These are phyloP conservation scores for Ictalurus furcatus DNA, from an alignment of 2,113 vertebrate genomes.

Conservation along the genomic window DNA sequence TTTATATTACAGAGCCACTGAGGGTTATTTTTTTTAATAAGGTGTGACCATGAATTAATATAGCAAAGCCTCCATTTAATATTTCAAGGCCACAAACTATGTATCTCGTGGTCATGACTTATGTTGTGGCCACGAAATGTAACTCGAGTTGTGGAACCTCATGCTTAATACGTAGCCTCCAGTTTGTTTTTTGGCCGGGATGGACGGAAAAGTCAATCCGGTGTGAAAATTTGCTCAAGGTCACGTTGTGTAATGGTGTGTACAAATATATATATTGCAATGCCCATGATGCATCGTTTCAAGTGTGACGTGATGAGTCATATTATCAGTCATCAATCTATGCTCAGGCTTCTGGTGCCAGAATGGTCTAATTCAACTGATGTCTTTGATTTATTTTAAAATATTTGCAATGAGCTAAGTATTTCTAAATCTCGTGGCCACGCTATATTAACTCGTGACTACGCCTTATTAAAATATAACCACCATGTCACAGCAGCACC, in stretches of 20 bases:
- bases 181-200: not conserved
- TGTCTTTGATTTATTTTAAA: not conserved
- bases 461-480: not conserved
- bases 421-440: not conserved
- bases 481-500: not conserved
- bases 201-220: not conserved
- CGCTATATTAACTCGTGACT: not conserved
- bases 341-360: not conserved
- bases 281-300: too few species aligned
- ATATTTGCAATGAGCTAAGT: not conserved
- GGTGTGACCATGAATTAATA: not conserved
- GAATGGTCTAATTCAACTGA: not conserved
- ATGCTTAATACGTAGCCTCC: not conserved
- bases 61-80: not conserved
- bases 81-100: conserved; percentile 18
- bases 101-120: not conserved
- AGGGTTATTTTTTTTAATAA: conserved; percentile 8
- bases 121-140: not conserved
- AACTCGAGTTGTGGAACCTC: not conserved
- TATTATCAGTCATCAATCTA: not conserved
- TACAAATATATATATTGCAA: not conserved
- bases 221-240: not conserved
- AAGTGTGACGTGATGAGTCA: too few species aligned
- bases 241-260: not conserved
- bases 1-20: not conserved